Evolutionary conservation across 2,888 invertebrate genomes (phyloP).

Genomic region (Caenorhabditis imperialis): DNA sequence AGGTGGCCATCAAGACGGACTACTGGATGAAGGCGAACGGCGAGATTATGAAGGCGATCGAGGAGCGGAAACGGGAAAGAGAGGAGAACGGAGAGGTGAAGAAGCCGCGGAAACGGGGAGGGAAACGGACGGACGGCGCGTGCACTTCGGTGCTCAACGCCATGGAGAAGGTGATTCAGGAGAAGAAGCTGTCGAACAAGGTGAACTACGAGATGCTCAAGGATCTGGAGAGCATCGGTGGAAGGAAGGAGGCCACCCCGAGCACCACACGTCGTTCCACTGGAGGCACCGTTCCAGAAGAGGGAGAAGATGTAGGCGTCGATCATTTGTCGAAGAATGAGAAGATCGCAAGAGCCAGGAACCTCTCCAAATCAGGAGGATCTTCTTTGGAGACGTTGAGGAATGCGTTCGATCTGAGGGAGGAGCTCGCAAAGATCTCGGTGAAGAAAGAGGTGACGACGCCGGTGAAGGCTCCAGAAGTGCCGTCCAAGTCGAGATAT

Average conservation of each 20-base stretch:
- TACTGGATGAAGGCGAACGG: constrained; percentile 92
- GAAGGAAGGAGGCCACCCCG: constrained; percentile 2
- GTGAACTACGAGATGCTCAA: constrained; percentile 95
- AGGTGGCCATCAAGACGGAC: constrained; percentile 86
- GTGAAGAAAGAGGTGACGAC: not conserved
- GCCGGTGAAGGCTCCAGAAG: not conserved
- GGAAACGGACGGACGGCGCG: constrained; percentile 1
- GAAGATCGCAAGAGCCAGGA: constrained; percentile 12
- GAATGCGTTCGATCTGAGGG: constrained; percentile 34
- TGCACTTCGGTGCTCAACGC: constrained; percentile 85
- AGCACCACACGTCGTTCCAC: not conserved
- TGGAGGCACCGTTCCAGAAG: constrained; percentile 21
- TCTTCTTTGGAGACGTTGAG: constrained; percentile 19
- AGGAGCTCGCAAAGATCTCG: not conserved
- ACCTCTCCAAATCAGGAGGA: constrained; percentile 4
- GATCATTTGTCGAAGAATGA: constrained; percentile 36
- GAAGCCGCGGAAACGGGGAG: constrained; percentile 82
- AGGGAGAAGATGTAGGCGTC: no score
- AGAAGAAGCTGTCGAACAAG: constrained; percentile 94
- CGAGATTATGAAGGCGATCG: constrained; percentile 87
- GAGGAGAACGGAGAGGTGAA: constrained; percentile 82
- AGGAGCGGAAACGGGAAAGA: constrained; percentile 81
- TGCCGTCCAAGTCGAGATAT: constrained; percentile 31
- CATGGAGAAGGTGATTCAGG: constrained; percentile 93
- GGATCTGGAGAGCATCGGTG: constrained; percentile 51